Base-by-base conservation (phyloP, 2,113 vertebrate genomes). In the Erythrolamprus reginae region DNA sequence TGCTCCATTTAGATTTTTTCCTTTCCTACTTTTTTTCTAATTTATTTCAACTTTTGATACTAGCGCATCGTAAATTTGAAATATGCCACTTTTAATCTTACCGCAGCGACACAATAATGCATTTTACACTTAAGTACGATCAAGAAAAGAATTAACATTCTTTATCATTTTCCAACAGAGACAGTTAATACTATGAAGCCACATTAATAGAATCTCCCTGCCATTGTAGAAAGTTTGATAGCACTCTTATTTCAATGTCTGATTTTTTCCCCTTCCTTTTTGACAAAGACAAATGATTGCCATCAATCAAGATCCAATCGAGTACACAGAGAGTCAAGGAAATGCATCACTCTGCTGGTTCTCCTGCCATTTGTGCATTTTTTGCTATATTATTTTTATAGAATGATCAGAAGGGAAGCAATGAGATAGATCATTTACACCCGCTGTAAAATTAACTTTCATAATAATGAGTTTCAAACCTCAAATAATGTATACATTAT, bases 231-330 rank as follows among this genome's bases (percentile, higher is more conserved):
- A 98, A 98, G 96, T 98, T 98, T 98, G 98, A 98, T 97, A 98
- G 97, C 96, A 95, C 96, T 98, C 97, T 97, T 97, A 97, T 98
- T 98, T 98, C 97, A 97, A 97, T 96, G 97, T 97, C 96, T 97
- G 96, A 94, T 98, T 98, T 97, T 77, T 47, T 70, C 97, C 96
- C 98, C 96, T 97, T 95, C 94, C 94, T 97, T 97, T 97, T 96
- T 97, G 98, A 98, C 98, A 97, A 97, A 97, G 98, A 99, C 97
- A 98, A 98, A 99, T 97, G 97, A 98, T 97, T 97, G 97, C 96
- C 97, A 98, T 98, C 98, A 97, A 98, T 98, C 98, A 98, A 97
- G 96, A 98, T 98, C 97, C 97, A 98, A 97, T 98, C 97, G 95
- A 93, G 96, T 96, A 96, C 96, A 97, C 95, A 96, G 92, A 96